These are phyloP conservation scores for Hyposoter dolosus DNA, from an alignment of 2,888 invertebrate genomes.

Conservation along the genomic window DNA sequence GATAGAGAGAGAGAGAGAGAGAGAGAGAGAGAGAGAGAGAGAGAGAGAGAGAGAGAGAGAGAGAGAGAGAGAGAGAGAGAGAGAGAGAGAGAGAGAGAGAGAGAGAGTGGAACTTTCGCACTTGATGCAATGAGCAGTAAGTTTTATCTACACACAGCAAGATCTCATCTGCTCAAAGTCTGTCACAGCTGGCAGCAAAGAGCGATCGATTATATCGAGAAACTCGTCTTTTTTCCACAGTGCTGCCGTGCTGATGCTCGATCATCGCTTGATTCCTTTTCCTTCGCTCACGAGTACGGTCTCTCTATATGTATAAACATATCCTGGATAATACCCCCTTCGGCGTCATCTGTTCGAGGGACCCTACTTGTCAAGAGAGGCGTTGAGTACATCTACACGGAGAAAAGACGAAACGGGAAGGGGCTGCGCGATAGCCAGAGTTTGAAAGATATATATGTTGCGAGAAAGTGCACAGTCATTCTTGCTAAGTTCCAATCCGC, in stretches of 20 bases:
- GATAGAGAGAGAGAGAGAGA: too few relatives aligned
- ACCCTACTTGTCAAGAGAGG: slow-evolving; percentile 62
- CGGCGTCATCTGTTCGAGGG: slow-evolving; percentile 65
- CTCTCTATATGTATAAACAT: not conserved
- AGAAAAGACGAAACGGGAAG: slow-evolving; percentile 35
- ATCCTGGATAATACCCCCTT: slow-evolving; percentile 49
- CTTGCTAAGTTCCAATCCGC: slow-evolving; percentile 59
- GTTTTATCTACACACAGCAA: not conserved
- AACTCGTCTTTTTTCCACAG: slow-evolving; percentile 30
- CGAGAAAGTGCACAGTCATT: slow-evolving; percentile 68
- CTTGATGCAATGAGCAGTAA: slow-evolving; percentile 6
- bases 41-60: too few relatives aligned
- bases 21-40: not conserved
- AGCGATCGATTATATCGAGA: slow-evolving; percentile 65
- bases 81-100: not conserved
- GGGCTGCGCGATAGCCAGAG: slow-evolving; percentile 22
- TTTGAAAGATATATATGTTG: slow-evolving; percentile 5
- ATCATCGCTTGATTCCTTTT: slow-evolving; percentile 58
- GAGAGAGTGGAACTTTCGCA: slow-evolving; percentile 5
- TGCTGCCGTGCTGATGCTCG: slow-evolving; percentile 36
- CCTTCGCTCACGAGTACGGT: slow-evolving; percentile 39
- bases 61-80: too few relatives aligned
- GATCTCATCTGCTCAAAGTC: slow-evolving; percentile 25
- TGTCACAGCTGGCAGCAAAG: slow-evolving; percentile 31
- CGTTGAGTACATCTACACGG: slow-evolving; percentile 50